These are phyloP conservation scores for Grammomys surdaster DNA, from an alignment of 2,113 vertebrate genomes.

Conservation along the genomic window DNA sequence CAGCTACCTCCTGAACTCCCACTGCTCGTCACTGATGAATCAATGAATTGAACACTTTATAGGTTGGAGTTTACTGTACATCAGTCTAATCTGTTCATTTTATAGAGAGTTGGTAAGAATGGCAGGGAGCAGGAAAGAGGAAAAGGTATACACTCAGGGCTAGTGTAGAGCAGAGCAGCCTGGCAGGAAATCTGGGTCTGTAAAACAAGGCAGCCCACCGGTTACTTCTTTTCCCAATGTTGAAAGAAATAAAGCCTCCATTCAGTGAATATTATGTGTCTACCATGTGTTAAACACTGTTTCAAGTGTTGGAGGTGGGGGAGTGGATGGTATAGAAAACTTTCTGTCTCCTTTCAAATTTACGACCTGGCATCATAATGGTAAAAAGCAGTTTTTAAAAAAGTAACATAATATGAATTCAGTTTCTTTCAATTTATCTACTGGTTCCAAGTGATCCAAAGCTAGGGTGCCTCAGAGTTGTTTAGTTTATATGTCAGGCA, in stretches of 20 bases:
- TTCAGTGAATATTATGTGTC: not conserved
- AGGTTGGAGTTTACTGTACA: not conserved
- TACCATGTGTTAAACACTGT: not conserved
- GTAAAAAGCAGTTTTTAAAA: not conserved
- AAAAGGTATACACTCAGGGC: not conserved
- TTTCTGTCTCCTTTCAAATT: not conserved
- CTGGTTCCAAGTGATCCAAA: not conserved
- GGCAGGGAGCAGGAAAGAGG: not conserved
- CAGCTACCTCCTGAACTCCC: not conserved
- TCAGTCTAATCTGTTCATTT: not conserved
- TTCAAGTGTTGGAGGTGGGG: not conserved
- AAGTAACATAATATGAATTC: not conserved
- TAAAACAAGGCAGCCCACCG: not conserved
- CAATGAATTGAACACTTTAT: not conserved
- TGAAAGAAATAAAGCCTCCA: not conserved
- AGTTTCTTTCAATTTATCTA: constrained; percentile 5
- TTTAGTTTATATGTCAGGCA: not conserved
- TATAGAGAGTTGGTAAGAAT: not conserved
- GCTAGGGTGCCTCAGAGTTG: not conserved
- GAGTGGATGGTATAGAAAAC: not conserved
- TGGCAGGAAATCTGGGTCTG: not conserved
- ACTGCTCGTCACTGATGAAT: not conserved
- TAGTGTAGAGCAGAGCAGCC: not conserved
- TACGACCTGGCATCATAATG: not conserved
- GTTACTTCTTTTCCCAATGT: not conserved